Conservation (phyloP, 2,113 vertebrate genomes). For the Herpetotheres cachinnans region DNA sequence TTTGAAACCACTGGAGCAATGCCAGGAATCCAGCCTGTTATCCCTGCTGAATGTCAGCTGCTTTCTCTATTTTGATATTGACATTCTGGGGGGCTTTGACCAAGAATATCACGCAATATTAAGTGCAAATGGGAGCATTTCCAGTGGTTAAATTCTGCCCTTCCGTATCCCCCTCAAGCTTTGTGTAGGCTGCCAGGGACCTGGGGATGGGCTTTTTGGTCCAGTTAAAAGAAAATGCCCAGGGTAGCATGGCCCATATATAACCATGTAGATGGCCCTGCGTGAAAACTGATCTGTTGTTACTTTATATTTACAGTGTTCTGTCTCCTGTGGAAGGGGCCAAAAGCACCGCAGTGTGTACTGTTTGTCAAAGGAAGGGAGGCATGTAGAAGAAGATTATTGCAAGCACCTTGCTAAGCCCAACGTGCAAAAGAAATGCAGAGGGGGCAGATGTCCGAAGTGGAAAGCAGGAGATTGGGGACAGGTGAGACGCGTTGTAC, state of each 20-base stretch:
- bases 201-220: not conserved
- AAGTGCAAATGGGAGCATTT: not conserved
- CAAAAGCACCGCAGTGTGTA: slow-evolving; percentile 87
- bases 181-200: not conserved
- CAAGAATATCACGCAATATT: not conserved
- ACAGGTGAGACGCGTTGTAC: slow-evolving; percentile 80
- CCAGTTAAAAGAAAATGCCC: not conserved
- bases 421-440: slow-evolving; percentile 85
- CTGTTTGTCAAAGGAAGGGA: slow-evolving; percentile 87
- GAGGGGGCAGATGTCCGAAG: slow-evolving; percentile 87
- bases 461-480: slow-evolving; percentile 92
- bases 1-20: not conserved
- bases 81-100: not conserved
- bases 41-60: slow-evolving; percentile 43
- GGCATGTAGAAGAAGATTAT: slow-evolving; percentile 81
- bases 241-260: not conserved
- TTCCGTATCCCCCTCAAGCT: not conserved
- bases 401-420: slow-evolving; percentile 87
- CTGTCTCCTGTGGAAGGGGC: slow-evolving; percentile 90
- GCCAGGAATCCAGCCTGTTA: slow-evolving; percentile 19
- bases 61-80: not conserved
- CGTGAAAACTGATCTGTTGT: slow-evolving; percentile 65
- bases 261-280: not conserved
- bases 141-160: not conserved
- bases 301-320: slow-evolving; percentile 87